Conservation (phyloP, 1,140 invertebrate genomes). For the Halictus rubicundus region DNA sequence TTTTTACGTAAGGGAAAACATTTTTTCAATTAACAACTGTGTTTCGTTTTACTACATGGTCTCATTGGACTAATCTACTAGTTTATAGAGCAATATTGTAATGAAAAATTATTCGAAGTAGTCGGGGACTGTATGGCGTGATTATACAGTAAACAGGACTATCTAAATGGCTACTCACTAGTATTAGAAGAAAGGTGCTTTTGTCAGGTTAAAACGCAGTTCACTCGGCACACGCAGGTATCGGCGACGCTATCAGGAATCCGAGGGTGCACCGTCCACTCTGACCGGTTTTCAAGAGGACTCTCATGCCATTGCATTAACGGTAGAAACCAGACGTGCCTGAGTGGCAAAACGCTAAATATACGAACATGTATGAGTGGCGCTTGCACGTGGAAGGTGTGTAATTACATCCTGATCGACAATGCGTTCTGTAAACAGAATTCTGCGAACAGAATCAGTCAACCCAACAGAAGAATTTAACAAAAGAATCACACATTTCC, state of each 20-base stretch:
- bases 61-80: too few species aligned
- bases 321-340: neutral
- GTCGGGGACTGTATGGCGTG: too few species aligned
- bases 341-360: neutral
- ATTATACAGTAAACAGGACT: too few species aligned
- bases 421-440: neutral
- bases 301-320: neutral
- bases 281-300: neutral
- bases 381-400: neutral
- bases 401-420: neutral
- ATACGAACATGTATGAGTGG: neutral
- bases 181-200: neutral
- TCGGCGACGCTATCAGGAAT: neutral
- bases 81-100: too few species aligned
- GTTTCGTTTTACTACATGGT: too few species aligned
- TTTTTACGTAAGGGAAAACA: too few species aligned
- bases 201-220: neutral
- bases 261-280: neutral
- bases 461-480: too few species aligned
- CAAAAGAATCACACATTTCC: too few species aligned
- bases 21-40: too few species aligned
- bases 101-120: too few species aligned
- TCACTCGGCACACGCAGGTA: neutral
- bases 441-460: too few species aligned
- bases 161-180: too few species aligned